A percentile compares a stretch with the other conserved stretches of the same genome.
Conservation (phyloP, 2,888 invertebrate species). For the Steinernema carpocapsae region DNA sequence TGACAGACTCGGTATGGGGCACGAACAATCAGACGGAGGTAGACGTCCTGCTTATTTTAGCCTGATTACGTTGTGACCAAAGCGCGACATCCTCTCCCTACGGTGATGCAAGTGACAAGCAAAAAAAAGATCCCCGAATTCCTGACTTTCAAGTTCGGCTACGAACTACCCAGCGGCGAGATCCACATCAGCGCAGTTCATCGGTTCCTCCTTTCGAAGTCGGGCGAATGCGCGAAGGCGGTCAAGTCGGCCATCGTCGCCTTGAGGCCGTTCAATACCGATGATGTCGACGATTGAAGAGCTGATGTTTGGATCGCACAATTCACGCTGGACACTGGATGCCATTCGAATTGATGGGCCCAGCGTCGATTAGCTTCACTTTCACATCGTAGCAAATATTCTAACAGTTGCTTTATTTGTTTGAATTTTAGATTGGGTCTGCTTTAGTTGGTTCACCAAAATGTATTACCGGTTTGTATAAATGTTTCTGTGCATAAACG, state of each 20-base stretch:
- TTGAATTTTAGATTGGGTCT: no score
- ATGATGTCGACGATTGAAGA: conserved; percentile 37
- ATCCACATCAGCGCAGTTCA: conserved; percentile 61
- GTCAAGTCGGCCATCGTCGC: conserved; percentile 65
- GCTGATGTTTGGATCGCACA: no score
- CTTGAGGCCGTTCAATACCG: conserved; percentile 46
- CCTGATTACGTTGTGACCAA: conserved; percentile 82
- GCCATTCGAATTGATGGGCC: no score
- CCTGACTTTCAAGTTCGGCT: conserved; percentile 80
- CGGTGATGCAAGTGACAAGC: conserved; percentile 94
- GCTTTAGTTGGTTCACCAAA: no score
- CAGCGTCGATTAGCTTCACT: no score
- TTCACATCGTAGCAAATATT: no score
- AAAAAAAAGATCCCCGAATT: conserved; percentile 92
- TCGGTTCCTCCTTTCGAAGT: conserved; percentile 62
- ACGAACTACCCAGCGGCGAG: conserved; percentile 61
- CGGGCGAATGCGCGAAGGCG: conserved; percentile 68
- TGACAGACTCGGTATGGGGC: conserved; percentile 37
- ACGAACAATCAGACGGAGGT: no score
- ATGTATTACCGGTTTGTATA: no score
- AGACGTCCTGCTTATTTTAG: conserved; percentile 40
- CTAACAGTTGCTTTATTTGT: no score
- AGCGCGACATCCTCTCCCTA: conserved; percentile 84
- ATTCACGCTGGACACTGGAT: no score
- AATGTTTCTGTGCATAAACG: no score